phyloP scores from a whole-genome alignment of 37 sponge, comb jelly and placozoan species.

The Ephydatia muelleri region DNA sequence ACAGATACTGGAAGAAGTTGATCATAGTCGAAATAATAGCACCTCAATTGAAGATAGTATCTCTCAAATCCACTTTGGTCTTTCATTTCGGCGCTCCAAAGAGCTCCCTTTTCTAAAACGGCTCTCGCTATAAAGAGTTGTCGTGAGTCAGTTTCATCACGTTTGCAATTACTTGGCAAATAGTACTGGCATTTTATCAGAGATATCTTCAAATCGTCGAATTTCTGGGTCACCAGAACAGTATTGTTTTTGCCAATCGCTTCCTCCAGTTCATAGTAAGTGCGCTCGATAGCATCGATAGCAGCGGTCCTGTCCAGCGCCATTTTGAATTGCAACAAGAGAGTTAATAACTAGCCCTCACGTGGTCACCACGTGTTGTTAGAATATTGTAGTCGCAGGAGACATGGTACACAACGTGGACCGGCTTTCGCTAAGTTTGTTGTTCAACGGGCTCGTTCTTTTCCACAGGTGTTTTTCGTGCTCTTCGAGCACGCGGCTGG shows the following conservation, averaged over 20 bases:
- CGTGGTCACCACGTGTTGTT: not conserved
- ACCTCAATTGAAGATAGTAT: conserved; percentile 92
- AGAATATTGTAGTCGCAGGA: not conserved
- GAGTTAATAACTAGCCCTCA: not conserved
- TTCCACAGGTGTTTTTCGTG: conserved; percentile 73
- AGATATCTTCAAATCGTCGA: not conserved
- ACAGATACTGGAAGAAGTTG: conserved; percentile 67
- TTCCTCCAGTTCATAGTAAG: not conserved
- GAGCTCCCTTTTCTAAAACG: conserved; percentile 93
- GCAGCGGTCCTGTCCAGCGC: not conserved
- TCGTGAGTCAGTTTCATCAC: conserved; percentile 27
- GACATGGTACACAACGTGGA: not conserved
- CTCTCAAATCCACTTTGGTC: conserved; percentile 90
- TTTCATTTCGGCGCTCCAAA: conserved; percentile 87
- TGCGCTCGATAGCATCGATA: not conserved
- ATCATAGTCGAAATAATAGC: conserved; percentile 92
- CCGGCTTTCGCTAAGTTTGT: not conserved
- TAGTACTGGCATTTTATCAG: not conserved
- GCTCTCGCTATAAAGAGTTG: conserved; percentile 77
- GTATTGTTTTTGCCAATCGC: not conserved
- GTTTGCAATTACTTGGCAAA: not conserved
- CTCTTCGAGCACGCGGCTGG: conserved; percentile 98
- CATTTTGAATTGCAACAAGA: not conserved
- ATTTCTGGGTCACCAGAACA: not conserved
- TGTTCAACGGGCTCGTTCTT: not conserved